These are phyloP conservation scores for Seriola aureovittata DNA, from an alignment of 2,113 vertebrate genomes.

Conservation along the genomic window DNA sequence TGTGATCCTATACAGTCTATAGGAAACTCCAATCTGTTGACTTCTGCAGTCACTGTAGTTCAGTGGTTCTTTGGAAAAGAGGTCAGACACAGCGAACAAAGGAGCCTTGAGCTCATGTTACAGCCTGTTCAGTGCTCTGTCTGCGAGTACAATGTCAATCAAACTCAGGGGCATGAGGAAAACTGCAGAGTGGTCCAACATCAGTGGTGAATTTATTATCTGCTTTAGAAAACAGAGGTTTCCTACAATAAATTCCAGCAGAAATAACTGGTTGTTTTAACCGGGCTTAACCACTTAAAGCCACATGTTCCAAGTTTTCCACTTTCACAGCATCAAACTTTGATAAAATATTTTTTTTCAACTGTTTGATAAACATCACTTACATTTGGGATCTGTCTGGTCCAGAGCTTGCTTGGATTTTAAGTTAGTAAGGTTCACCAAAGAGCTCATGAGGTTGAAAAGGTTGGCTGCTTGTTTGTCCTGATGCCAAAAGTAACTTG, in stretches of 20 bases:
- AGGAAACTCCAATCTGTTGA: slow-evolving; percentile 49
- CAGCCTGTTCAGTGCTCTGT: slow-evolving; percentile 73
- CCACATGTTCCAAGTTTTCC: background rate
- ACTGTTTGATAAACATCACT: background rate
- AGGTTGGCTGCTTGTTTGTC: background rate
- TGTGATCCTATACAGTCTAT: slow-evolving; percentile 42
- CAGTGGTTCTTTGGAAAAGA: slow-evolving; percentile 66
- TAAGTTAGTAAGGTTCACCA: background rate
- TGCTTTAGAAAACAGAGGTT: slow-evolving; percentile 11
- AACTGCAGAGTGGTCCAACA: slow-evolving; percentile 26
- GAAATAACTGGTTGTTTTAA: background rate
- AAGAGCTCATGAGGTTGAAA: background rate
- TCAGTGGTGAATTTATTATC: slow-evolving; percentile 5
- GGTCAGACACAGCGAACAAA: slow-evolving; percentile 74
- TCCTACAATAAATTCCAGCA: slow-evolving; percentile 11
- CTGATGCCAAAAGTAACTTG: background rate
- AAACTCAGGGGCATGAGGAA: slow-evolving; percentile 49
- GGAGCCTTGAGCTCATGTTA: slow-evolving; percentile 76
- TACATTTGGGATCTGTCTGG: background rate
- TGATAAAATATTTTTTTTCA: background rate
- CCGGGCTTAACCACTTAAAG: background rate
- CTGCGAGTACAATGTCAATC: slow-evolving; percentile 65
- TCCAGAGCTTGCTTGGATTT: background rate
- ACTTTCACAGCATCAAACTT: background rate
- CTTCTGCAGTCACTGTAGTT: slow-evolving; percentile 56